Conservation (phyloP, 2,113 vertebrate species). For the Chaenocephalus aceratus region DNA sequence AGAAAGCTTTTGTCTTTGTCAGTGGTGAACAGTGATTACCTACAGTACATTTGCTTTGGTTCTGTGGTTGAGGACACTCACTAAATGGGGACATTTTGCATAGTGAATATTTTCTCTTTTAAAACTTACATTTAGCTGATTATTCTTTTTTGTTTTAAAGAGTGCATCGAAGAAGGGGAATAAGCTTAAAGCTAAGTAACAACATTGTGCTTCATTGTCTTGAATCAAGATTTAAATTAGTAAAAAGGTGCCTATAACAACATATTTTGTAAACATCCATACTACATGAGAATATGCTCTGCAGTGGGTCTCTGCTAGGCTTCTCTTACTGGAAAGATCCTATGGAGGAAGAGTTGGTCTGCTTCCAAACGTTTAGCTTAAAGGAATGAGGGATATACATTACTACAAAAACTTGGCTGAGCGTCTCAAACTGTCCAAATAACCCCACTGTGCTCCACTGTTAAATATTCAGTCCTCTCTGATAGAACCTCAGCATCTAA, state of each 20-base stretch:
- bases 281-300: background rate
- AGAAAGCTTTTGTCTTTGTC: background rate
- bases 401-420: constrained; percentile 49
- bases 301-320: constrained; percentile 8
- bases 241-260: background rate
- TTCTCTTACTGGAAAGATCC: constrained; percentile 35
- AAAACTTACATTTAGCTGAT: background rate
- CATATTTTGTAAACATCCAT: background rate
- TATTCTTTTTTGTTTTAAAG: background rate
- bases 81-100: background rate
- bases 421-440: constrained; percentile 33
- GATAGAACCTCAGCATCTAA: constrained; percentile 17
- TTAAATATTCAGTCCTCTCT: constrained; percentile 20
- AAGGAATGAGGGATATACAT: constrained; percentile 59
- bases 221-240: background rate
- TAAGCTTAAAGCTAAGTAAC: background rate
- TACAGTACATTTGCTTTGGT: background rate
- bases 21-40: background rate
- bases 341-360: constrained; percentile 39
- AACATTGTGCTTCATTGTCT: background rate
- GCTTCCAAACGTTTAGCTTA: constrained; percentile 54
- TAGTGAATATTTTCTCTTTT: background rate
- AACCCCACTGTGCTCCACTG: background rate
- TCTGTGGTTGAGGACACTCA: background rate
- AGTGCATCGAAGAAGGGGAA: background rate